Percentiles rank a stretch among this genome's conserved stretches.
Conservation (phyloP, 2,888 invertebrate genomes). For the Brachynemurus nebulosus region DNA sequence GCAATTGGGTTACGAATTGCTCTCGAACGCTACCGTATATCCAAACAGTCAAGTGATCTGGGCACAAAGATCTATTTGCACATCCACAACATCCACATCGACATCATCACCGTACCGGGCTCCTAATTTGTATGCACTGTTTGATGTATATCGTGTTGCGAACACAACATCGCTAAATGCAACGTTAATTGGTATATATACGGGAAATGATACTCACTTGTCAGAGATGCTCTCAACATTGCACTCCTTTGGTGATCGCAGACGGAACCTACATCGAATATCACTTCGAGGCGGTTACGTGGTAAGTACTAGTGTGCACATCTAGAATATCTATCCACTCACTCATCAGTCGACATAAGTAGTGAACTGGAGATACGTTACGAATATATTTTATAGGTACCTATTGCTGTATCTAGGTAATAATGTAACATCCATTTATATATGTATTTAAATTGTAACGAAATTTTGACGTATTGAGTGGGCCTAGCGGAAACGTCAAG, state of each 20-base stretch:
- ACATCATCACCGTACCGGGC: too few relatives aligned
- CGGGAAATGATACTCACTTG: background rate
- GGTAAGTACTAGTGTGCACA: too few relatives aligned
- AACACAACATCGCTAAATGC: background rate
- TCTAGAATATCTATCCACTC: too few relatives aligned
- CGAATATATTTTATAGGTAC: too few relatives aligned
- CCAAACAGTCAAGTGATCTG: constrained; percentile 8
- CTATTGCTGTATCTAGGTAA: too few relatives aligned
- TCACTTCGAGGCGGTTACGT: constrained; percentile 3
- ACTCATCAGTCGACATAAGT: too few relatives aligned
- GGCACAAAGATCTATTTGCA: constrained; percentile 1
- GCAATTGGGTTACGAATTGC: background rate
- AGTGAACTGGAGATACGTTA: too few relatives aligned
- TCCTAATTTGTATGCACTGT: background rate
- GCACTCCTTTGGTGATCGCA: background rate
- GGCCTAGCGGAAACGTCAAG: too few relatives aligned
- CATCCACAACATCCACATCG: too few relatives aligned
- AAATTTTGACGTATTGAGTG: too few relatives aligned
- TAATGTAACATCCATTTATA: too few relatives aligned
- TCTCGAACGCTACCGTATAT: constrained; percentile 4
- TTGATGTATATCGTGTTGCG: constrained; percentile 4
- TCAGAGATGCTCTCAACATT: background rate
- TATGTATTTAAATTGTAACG: too few relatives aligned
- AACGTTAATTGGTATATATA: background rate
- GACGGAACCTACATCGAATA: constrained; percentile 3